These are phyloP conservation scores for Threskiornis aethiopicus DNA, from an alignment of 2,797 vertebrate genomes.

Conservation along the genomic window DNA sequence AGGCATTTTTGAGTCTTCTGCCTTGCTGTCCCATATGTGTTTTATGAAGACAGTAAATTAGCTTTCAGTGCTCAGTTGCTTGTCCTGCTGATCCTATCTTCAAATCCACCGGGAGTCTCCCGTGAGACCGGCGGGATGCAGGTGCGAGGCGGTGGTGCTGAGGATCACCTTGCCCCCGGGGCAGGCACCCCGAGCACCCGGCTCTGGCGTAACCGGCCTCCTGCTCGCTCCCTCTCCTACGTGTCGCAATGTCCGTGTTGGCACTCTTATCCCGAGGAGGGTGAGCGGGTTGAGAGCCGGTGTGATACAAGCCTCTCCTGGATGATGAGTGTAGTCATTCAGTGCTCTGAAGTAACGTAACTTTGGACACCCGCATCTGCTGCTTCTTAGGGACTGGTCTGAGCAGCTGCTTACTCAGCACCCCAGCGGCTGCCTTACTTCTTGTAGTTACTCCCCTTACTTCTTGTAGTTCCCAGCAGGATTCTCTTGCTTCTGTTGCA, in stretches of 20 bases:
- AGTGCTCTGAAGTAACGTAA: rapidly evolving
- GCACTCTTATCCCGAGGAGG: rapidly evolving
- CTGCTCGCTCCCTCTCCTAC: rapidly evolving
- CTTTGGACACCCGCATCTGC: not conserved
- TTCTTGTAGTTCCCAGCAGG: rapidly evolving
- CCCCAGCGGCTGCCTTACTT: rapidly evolving
- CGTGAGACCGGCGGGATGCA: rapidly evolving
- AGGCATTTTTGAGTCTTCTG: not conserved
- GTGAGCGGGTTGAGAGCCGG: not conserved
- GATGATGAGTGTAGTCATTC: rapidly evolving
- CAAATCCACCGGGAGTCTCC: not conserved
- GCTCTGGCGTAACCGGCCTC: rapidly evolving
- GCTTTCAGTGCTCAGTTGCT: not conserved
- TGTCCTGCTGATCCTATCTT: not conserved
- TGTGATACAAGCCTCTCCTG: not conserved
- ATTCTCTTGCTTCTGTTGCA: not conserved
- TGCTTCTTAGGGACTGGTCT: rapidly evolving
- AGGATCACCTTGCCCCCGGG: rapidly evolving
- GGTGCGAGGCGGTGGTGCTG: not conserved
- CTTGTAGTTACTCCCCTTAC: not conserved
- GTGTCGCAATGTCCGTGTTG: rapidly evolving
- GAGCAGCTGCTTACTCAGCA: not conserved
- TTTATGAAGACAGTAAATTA: not conserved
- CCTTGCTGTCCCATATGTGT: not conserved
- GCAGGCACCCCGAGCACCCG: not conserved